A percentile compares a stretch with the other conserved stretches of the same genome.
phyloP scores from a whole-genome alignment of 2,888 invertebrate species.

The Lithophane ornitopus region DNA sequence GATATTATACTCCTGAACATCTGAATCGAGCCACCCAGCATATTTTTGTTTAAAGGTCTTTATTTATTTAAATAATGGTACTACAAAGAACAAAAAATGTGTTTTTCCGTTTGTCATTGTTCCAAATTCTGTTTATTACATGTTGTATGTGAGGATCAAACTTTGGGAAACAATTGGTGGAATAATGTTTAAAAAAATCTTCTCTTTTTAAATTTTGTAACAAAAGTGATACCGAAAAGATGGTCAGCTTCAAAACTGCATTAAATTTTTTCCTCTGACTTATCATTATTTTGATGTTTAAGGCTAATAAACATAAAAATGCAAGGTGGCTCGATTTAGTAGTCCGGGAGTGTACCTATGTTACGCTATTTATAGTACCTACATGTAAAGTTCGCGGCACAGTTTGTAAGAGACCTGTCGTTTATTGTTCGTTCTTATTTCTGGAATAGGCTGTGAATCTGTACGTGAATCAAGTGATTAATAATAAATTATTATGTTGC shows the following conservation, averaged over 20 bases:
- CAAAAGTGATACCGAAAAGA: background rate
- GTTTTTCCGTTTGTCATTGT: background rate
- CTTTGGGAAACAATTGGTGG: no score
- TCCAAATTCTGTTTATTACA: no score
- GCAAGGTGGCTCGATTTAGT: background rate
- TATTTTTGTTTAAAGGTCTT: no score
- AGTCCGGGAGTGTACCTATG: background rate
- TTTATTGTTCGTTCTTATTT: conserved; percentile 62
- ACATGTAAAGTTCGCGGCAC: conserved; percentile 38
- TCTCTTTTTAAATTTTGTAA: background rate
- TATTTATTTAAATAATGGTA: no score
- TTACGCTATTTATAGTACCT: background rate
- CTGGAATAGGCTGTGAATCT: conserved; percentile 78
- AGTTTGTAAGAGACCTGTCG: conserved; percentile 54
- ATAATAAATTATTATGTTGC: conserved; percentile 75
- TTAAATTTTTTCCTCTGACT: background rate
- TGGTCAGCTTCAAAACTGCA: background rate
- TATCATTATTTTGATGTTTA: background rate
- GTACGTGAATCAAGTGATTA: conserved; percentile 72
- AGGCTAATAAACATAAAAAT: background rate
- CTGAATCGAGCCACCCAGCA: no score
- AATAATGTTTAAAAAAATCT: background rate
- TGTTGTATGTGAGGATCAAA: no score
- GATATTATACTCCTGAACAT: background rate
- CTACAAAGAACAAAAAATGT: no score